Evolutionary conservation across 2,797 vertebrate genomes (phyloP).

Genomic region (Clarias platycephalus): DNA sequence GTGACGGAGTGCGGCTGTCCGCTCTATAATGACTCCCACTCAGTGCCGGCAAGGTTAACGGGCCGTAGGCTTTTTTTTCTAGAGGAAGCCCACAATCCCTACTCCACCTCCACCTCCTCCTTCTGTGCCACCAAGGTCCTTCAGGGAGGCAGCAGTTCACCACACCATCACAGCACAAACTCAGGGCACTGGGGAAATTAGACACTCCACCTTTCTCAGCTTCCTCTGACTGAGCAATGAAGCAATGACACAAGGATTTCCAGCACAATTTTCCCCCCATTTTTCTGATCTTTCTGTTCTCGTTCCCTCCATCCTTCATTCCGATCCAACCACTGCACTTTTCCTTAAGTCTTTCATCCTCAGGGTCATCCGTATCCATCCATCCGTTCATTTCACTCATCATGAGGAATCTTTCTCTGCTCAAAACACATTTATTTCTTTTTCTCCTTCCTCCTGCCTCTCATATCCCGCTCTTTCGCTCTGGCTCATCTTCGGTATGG

Average conservation of each 20-base stretch:
- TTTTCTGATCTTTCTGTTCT: neutral
- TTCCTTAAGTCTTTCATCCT: slow-evolving; percentile 1
- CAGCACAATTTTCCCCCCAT: neutral
- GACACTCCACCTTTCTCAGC: slow-evolving; percentile 12
- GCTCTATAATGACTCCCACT: slow-evolving; percentile 41
- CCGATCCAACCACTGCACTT: neutral
- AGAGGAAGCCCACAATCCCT: neutral
- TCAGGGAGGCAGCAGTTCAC: slow-evolving; percentile 3
- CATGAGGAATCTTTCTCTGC: neutral
- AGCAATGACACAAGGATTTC: neutral
- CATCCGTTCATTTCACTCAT: neutral
- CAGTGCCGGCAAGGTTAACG: slow-evolving; percentile 35
- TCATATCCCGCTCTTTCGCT: neutral
- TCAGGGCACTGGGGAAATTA: slow-evolving; percentile 3
- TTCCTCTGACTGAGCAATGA: slow-evolving; percentile 4
- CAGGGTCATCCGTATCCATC: slow-evolving; percentile 15
- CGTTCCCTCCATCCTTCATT: neutral
- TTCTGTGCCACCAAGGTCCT: slow-evolving; percentile 21
- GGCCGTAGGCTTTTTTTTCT: neutral
- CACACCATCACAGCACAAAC: neutral
- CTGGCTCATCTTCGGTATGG: neutral
- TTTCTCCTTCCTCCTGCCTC: neutral
- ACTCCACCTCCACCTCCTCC: neutral
- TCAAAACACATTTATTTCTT: neutral
- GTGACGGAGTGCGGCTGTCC: slow-evolving; percentile 45